These are phyloP conservation scores for Nemotelus pantherinus DNA, from an alignment of 2,888 invertebrate genomes.

Conservation along the genomic window DNA sequence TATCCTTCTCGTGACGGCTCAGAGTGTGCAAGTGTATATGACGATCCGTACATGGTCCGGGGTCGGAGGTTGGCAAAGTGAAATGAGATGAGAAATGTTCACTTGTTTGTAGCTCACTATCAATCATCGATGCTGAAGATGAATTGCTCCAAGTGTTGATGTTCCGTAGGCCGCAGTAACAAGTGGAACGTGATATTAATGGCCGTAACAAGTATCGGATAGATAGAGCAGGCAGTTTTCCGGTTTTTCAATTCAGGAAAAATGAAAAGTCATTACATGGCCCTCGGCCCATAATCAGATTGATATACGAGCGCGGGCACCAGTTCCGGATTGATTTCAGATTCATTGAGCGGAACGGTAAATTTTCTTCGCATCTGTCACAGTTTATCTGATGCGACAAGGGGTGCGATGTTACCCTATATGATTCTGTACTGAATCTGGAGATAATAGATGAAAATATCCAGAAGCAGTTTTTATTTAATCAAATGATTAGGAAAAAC, in stretches of 20 bases:
- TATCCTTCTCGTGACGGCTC: conserved; percentile 3
- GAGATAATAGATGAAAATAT: conserved; percentile 8
- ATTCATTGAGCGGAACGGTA: conserved; percentile 48
- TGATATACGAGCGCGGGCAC: not conserved
- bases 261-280: conserved; percentile 36
- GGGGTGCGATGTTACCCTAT: not conserved
- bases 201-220: conserved; percentile 44
- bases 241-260: conserved; percentile 13
- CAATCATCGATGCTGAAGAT: conserved; percentile 38
- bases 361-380: conserved; percentile 42
- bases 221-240: not conserved
- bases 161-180: conserved; percentile 34
- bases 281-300: conserved; percentile 28
- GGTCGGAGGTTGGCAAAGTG: not conserved
- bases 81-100: conserved; percentile 37
- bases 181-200: conserved; percentile 50
- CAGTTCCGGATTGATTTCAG: conserved; percentile 40
- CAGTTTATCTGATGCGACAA: conserved; percentile 7
- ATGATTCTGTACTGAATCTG: not conserved
- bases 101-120: conserved; percentile 26
- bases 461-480: conserved; percentile 38
- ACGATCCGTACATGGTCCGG: not conserved
- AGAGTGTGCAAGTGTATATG: not conserved
- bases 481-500: conserved; percentile 32
- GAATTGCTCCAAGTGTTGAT: conserved; percentile 32